A percentile compares a stretch with the other conserved stretches of the same genome.
Evolutionary conservation across 2,113 vertebrate species (phyloP).

Genomic region (Sebastes schlegelii): DNA sequence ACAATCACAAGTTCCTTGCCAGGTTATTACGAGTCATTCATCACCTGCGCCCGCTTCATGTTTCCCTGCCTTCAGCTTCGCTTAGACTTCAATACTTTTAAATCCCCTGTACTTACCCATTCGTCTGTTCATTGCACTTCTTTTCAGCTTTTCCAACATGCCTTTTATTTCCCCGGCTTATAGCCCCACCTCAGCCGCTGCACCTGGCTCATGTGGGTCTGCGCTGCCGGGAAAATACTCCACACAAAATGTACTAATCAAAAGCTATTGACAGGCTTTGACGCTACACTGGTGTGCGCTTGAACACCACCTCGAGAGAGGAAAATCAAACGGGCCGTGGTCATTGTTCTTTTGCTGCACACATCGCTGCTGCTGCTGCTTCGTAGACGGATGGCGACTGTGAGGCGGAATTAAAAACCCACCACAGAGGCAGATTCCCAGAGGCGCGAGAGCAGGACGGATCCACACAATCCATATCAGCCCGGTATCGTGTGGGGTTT

Average conservation of each 20-base stretch:
- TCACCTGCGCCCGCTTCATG: constrained; percentile 64
- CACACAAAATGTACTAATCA: constrained; percentile 48
- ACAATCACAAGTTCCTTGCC: constrained; percentile 63
- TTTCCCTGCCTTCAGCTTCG: constrained; percentile 45
- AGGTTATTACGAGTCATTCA: constrained; percentile 80
- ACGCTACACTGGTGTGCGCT: constrained; percentile 6
- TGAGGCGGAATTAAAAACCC: constrained; percentile 42
- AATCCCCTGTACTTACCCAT: constrained; percentile 49
- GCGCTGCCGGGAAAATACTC: neutral
- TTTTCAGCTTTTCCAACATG: constrained; percentile 45
- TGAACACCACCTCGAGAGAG: constrained; percentile 33
- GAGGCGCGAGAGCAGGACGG: constrained; percentile 11
- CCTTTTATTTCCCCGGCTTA: neutral
- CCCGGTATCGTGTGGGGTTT: constrained; percentile 52
- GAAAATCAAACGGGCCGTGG: constrained; percentile 5
- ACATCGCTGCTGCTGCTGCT: constrained; percentile 10
- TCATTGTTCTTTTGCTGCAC: constrained; percentile 36
- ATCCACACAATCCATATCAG: constrained; percentile 52
- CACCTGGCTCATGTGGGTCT: constrained; percentile 34
- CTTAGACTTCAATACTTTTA: constrained; percentile 47
- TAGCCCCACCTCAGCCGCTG: neutral
- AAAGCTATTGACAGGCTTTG: constrained; percentile 45
- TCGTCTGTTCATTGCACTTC: constrained; percentile 53
- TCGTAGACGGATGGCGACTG: neutral
- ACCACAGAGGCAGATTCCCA: constrained; percentile 12